A percentile compares a stretch with the other conserved stretches of the same genome.
These are phyloP conservation scores for Thereva unica DNA, from an alignment of 2,888 invertebrate species.

Conservation along the genomic window DNA sequence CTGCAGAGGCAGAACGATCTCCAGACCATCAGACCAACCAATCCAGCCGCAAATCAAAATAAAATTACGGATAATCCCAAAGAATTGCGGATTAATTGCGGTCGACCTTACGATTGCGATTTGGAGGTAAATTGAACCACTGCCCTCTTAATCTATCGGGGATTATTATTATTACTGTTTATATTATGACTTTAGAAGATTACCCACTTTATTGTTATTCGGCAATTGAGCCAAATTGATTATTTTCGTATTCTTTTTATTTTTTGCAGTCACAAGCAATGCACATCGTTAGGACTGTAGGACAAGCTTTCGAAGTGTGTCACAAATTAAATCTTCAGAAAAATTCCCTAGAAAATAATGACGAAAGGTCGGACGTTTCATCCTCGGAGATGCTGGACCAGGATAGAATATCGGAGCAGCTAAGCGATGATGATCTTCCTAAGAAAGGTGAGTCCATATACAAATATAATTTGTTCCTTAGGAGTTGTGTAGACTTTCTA, in stretches of 20 bases:
- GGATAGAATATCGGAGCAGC: constrained; percentile 56
- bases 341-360: constrained; percentile 59
- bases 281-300: constrained; percentile 96
- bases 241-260: constrained; percentile 43
- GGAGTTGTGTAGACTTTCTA: background rate
- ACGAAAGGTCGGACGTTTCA: constrained; percentile 56
- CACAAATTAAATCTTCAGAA: constrained; percentile 84
- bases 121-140: constrained; percentile 43
- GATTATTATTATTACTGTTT: no score
- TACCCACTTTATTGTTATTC: no score
- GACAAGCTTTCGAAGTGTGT: constrained; percentile 99
- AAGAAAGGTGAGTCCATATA: constrained; percentile 62
- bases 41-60: constrained; percentile 6
- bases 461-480: background rate
- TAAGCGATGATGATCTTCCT: constrained; percentile 61
- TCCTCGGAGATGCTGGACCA: constrained; percentile 57
- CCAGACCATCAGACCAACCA: constrained; percentile 33
- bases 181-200: no score
- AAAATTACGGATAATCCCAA: constrained; percentile 8
- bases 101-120: constrained; percentile 40
- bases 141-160: no score
- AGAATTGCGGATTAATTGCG: background rate
- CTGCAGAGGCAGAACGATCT: constrained; percentile 45
- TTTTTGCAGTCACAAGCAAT: constrained; percentile 91
- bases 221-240: background rate